Base-by-base conservation (phyloP, 2,888 invertebrate genomes). In the Pheosia tremula region DNA sequence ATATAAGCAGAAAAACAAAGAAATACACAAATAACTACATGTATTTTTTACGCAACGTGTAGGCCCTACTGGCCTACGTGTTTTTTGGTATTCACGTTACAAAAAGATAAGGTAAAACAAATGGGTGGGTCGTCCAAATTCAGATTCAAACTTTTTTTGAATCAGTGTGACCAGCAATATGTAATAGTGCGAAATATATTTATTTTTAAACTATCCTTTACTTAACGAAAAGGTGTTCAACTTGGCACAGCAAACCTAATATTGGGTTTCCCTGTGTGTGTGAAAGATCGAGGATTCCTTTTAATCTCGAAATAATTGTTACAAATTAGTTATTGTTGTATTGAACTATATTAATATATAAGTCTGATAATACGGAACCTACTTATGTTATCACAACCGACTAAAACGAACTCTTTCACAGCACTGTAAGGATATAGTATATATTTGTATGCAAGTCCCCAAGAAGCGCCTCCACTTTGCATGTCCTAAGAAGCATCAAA, bases 401-500 rank as follows among this genome's bases (percentile, higher is more conserved):
- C 24, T 24, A 1, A 24, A 24, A 24, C 24, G 1, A 2, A 24
- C 24, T 24, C 24, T 24, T 24, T 24, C 24, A 24, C 24, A 5
- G 9, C 10, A 43, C 8, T 43, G 9, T 43, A 43, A 7, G 9
- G 4, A 43, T 10, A 41, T 41, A 41, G 8, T 43, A 43, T 43
- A 43, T 10, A 43, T 43, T 43, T 43, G n/a, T 24, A 13, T 50
- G 13, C 7, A 50, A 50, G 50, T 50, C 24, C 47, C n/a, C 47
- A n/a, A 4, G 47, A 47, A 61, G 64, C 69, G 68, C 71, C 68
- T 71, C 75, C 79, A 82, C 80, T 87, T 86, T 78, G 75, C 84
- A 83, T 86, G 83, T 87, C 81, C 81, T 85, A 87, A 88, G 86
- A 80, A 85, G 86, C 82, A 80, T 81, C 82, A 84, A 86, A 89